Evolutionary conservation across 2,888 invertebrate genomes (phyloP).

Genomic region (Ashinkailepas kermadecensis): DNA sequence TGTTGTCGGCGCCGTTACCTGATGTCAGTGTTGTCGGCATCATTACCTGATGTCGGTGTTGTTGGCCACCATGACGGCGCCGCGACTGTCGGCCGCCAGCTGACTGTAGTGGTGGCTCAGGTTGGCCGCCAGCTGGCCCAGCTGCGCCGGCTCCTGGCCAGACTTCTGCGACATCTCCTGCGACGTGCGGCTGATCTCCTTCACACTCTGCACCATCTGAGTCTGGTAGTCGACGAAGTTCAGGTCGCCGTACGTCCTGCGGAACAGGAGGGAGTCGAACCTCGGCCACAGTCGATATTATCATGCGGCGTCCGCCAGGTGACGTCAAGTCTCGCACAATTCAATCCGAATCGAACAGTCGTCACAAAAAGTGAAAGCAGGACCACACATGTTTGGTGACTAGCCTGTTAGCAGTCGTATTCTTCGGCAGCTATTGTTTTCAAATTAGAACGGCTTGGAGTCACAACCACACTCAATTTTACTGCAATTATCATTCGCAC

Average conservation of each 20-base stretch:
- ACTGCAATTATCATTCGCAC: too few relatives aligned
- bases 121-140: conserved; percentile 77
- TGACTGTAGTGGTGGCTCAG: conserved; percentile 77
- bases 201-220: conserved; percentile 87
- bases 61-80: conserved; percentile 75
- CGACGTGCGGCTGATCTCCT: conserved; percentile 84
- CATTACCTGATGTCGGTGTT: conserved; percentile 15
- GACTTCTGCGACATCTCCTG: conserved; percentile 89
- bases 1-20: too few relatives aligned
- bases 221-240: conserved; percentile 95
- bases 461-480: too few relatives aligned
- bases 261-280: conserved; percentile 14
- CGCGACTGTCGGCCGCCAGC: conserved; percentile 77
- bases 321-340: too few relatives aligned
- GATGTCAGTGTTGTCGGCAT: too few relatives aligned
- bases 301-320: too few relatives aligned
- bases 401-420: too few relatives aligned
- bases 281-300: not conserved
- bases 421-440: too few relatives aligned
- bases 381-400: too few relatives aligned
- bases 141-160: conserved; percentile 61
- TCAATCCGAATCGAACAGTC: too few relatives aligned
- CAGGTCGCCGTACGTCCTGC: conserved; percentile 25
- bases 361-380: too few relatives aligned
- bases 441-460: too few relatives aligned